phyloP scores from a whole-genome alignment of 2,888 invertebrate genomes.

The Macaria notata region DNA sequence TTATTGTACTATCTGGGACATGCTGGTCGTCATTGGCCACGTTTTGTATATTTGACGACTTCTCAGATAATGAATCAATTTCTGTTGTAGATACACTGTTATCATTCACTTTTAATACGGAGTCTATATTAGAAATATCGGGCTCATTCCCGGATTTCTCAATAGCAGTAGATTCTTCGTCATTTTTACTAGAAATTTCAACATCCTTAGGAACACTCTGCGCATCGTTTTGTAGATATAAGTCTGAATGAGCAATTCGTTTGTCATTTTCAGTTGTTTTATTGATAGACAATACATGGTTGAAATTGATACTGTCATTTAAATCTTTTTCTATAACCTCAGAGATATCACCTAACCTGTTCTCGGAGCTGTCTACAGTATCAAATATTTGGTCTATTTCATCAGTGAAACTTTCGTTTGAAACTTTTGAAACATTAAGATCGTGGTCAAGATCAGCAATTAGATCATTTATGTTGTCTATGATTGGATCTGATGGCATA shows the following conservation, averaged over 20 bases:
- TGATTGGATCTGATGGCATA: slow-evolving; percentile 54
- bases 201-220: too few species aligned
- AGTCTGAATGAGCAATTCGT: too few species aligned
- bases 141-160: too few species aligned
- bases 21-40: slow-evolving; percentile 37
- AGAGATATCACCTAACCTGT: slow-evolving; percentile 36
- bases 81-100: slow-evolving; percentile 58
- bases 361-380: slow-evolving; percentile 44
- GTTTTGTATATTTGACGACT: slow-evolving; percentile 9
- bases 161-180: too few species aligned
- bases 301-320: slow-evolving; percentile 17
- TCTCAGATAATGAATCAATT: slow-evolving; percentile 23
- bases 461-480: slow-evolving; percentile 64
- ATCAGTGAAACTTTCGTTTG: slow-evolving; percentile 48
- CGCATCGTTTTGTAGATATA: too few species aligned
- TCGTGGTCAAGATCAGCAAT: slow-evolving; percentile 68
- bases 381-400: slow-evolving; percentile 59
- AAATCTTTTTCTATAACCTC: slow-evolving; percentile 42
- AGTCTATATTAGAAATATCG: background rate
- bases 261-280: too few species aligned
- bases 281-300: too few species aligned
- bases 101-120: slow-evolving; percentile 34
- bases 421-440: slow-evolving; percentile 48
- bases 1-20: slow-evolving; percentile 66
- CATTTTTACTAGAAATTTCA: too few species aligned